Percentiles rank a stretch among this genome's conserved stretches.
phyloP scores from a whole-genome alignment of 2,797 vertebrate species.

The Monodelphis domestica region DNA sequence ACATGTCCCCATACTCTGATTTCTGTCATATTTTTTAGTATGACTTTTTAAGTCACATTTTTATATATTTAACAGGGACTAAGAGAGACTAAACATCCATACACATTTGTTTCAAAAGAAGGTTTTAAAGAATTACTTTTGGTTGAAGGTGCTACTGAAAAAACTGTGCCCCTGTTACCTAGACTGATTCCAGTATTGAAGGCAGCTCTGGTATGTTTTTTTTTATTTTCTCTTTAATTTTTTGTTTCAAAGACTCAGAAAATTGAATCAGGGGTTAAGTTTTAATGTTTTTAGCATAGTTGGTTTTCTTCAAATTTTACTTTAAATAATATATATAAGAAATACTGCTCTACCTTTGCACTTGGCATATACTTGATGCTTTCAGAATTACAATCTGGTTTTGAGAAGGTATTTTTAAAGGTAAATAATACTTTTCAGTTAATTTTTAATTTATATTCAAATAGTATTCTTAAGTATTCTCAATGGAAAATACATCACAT shows the following conservation, averaged over 20 bases:
- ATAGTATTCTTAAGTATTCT: neutral
- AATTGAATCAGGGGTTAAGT: neutral
- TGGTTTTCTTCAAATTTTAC: neutral
- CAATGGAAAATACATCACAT: neutral
- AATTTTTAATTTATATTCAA: neutral
- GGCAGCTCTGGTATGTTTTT: constrained; percentile 84
- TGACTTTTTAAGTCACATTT: constrained; percentile 1
- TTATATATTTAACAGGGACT: constrained; percentile 83
- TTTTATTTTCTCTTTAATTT: constrained; percentile 40
- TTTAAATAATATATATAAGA: neutral
- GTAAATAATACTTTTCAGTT: constrained; percentile 13
- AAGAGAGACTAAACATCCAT: constrained; percentile 87
- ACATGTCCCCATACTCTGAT: neutral
- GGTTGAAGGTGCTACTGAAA: constrained; percentile 84
- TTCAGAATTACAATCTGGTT: neutral
- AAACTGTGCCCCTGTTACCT: constrained; percentile 85
- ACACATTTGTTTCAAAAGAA: constrained; percentile 89
- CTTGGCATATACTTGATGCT: neutral
- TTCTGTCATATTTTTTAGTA: neutral
- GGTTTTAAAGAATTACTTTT: constrained; percentile 87
- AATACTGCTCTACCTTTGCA: neutral
- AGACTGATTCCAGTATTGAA: constrained; percentile 86
- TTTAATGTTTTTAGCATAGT: neutral
- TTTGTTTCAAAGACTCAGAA: constrained; percentile 11
- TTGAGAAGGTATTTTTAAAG: neutral